phyloP scores from a whole-genome alignment of 2,888 invertebrate genomes.

The Ganaspis brasiliensis region DNA sequence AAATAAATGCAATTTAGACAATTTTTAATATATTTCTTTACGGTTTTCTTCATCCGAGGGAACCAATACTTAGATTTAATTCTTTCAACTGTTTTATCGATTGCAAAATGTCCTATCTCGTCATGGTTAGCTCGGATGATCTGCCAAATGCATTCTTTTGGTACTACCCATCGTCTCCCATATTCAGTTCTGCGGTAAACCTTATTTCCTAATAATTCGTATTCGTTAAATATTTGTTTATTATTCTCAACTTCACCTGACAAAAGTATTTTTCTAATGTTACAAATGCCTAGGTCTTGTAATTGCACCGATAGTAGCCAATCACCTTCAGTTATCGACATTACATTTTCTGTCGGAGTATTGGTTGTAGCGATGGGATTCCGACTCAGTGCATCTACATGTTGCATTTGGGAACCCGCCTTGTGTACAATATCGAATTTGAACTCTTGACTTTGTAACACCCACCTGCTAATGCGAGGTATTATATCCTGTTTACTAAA shows the following conservation, averaged over 20 bases:
- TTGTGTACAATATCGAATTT: background rate
- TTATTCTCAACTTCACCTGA: background rate
- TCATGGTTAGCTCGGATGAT: constrained; percentile 54
- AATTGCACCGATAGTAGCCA: background rate
- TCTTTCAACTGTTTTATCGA: constrained; percentile 55
- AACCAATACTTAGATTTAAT: constrained; percentile 35
- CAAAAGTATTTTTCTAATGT: background rate
- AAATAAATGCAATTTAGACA: constrained; percentile 1
- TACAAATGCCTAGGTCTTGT: background rate
- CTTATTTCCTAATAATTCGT: background rate
- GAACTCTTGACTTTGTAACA: background rate
- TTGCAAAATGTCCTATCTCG: constrained; percentile 57
- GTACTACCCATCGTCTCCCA: constrained; percentile 43
- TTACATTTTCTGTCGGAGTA: background rate
- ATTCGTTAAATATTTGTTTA: constrained; percentile 5
- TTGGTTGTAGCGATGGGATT: background rate
- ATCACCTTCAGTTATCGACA: background rate
- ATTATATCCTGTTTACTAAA: background rate
- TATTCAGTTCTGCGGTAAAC: background rate
- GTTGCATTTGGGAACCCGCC: background rate
- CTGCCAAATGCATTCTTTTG: constrained; percentile 46
- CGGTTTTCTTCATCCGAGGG: background rate
- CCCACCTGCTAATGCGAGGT: background rate
- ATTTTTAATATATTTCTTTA: background rate
- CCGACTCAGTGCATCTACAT: background rate